Evolutionary conservation across 2,113 vertebrate genomes (phyloP).

Genomic region (Acinonyx jubatus): DNA sequence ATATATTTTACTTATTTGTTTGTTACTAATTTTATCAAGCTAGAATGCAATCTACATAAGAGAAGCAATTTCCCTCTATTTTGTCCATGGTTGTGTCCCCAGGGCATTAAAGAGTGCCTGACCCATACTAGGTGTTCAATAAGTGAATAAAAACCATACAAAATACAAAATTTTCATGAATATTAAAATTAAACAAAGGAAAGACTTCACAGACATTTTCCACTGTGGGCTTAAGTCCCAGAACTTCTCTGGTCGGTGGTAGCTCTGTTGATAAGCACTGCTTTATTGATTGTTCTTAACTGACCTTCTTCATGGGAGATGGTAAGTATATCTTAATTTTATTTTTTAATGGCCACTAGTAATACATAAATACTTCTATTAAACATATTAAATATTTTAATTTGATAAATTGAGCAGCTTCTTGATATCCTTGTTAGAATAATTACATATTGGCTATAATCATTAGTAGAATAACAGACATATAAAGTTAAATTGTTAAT

Average conservation of each 20-base stretch:
- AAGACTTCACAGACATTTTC: not conserved
- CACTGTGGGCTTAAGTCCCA: not conserved
- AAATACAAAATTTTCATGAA: not conserved
- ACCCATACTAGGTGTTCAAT: not conserved
- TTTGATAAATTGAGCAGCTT: not conserved
- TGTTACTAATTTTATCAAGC: not conserved
- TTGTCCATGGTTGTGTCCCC: not conserved
- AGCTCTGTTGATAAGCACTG: not conserved
- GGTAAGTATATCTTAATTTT: not conserved
- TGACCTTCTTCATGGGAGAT: not conserved
- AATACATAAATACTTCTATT: not conserved
- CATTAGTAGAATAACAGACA: not conserved
- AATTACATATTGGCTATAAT: not conserved
- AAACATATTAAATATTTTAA: constrained; percentile 28
- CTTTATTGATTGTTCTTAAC: not conserved
- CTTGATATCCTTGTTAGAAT: not conserved
- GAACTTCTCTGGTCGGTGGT: not conserved
- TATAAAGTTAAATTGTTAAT: constrained; percentile 12
- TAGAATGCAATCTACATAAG: not conserved
- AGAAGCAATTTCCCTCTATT: not conserved
- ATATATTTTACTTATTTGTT: not conserved
- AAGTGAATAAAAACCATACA: not conserved
- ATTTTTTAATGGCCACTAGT: not conserved
- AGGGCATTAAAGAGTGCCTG: not conserved
- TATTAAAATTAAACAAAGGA: constrained; percentile 26